Evolutionary conservation across 2,888 invertebrate genomes (phyloP), one percentile per base, ranked within the genome.

Genomic region (Syritta pipiens): DNA sequence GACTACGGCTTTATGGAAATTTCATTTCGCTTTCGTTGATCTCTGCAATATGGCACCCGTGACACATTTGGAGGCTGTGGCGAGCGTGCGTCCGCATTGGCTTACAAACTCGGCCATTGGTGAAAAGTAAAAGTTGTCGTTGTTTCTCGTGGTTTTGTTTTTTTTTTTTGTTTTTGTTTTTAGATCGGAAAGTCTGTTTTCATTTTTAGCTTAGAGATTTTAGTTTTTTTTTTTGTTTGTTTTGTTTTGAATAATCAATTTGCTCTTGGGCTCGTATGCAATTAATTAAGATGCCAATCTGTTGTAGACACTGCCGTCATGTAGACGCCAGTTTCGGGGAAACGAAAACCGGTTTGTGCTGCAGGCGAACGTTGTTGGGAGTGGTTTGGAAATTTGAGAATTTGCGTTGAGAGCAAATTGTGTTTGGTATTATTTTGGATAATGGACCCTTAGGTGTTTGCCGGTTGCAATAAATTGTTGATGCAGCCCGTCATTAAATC

Each of bases 21-120:
- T 59, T 51, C 30, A 67, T 79, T 67, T 79, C 79, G 79, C 67
- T 79, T 74, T 79, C 74, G 57, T 79, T 74, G 51, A 59, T 51
- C 40, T 62, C 42, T 62, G 62, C 49, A 57, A 55, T 12, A 19
- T 30, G 65, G 62, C 49, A 62, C 44, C 59, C 53, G 65, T 77
- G 71, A 77, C 77, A 60, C 71, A 77, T 77, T 77, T 60, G 48
- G 71, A 77, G 71, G 65, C 65, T 77, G 77, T 12, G 7, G 7
- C 37, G 19, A 40, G 7, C 44, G 19, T 67, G 24, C 37, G 14
- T 65, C 35, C 55, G 6, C 51, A 63, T 69, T 30, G 19, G 44
- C 10, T 69, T 63, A 65, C 71, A 28, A 40, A 28, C 28, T 51
- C 26, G 57, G 17, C 46, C 42, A 57, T 44, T 49, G 46, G 49